These are phyloP conservation scores for Augiades crinisus DNA, from an alignment of 2,888 invertebrate genomes.

Conservation along the genomic window DNA sequence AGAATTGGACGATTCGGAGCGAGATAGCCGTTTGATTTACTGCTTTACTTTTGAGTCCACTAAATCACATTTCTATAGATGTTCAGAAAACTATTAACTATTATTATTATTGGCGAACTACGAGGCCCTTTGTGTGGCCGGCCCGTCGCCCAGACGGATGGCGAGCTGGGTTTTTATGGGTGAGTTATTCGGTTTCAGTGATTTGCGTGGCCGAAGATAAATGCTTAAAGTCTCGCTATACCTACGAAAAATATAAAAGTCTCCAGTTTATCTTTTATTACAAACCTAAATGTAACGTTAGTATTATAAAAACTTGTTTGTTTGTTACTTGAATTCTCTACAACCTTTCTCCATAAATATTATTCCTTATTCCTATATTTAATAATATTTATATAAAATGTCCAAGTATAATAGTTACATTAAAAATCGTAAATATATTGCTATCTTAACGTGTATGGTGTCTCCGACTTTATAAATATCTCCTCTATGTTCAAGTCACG, in stretches of 20 bases:
- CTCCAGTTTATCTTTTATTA: neutral
- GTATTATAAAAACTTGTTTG: neutral
- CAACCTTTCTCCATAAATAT: neutral
- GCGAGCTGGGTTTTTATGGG: slow-evolving; percentile 57
- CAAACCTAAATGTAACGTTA: neutral
- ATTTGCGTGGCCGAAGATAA: slow-evolving; percentile 63
- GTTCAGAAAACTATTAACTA: slow-evolving; percentile 79
- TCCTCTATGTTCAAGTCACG: no score
- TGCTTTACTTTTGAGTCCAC: slow-evolving; percentile 70
- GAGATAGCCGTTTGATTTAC: slow-evolving; percentile 74
- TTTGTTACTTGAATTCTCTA: neutral
- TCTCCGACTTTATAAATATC: no score
- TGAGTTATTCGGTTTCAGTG: slow-evolving; percentile 52
- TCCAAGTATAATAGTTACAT: no score
- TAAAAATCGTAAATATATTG: no score
- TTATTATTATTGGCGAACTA: slow-evolving; percentile 75
- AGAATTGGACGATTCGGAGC: slow-evolving; percentile 53
- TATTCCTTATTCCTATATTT: neutral
- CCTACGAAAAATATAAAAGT: slow-evolving; percentile 1
- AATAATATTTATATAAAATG: neutral
- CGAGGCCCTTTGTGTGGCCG: slow-evolving; percentile 59
- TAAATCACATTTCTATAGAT: slow-evolving; percentile 77
- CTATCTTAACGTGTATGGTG: no score
- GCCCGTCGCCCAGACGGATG: slow-evolving; percentile 40
- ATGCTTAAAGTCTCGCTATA: slow-evolving; percentile 34